phyloP scores from a whole-genome alignment of 1,140 invertebrate species.

The Potamilus streckersoni region DNA sequence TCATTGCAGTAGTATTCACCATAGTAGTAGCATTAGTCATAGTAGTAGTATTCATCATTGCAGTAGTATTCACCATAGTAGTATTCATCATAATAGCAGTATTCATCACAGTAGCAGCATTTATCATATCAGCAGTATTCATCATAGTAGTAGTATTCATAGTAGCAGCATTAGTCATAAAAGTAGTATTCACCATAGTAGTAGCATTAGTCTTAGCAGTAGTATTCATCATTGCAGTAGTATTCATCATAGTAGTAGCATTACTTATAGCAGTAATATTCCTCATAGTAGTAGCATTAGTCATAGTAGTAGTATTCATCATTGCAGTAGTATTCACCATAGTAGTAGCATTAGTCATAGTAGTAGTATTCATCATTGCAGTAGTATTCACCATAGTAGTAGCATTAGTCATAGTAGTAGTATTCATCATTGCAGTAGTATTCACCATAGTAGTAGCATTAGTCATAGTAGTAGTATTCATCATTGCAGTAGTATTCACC shows the following conservation, averaged over 20 bases:
- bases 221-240: not conserved
- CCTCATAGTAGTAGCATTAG: not conserved
- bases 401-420: not conserved
- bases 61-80: too few relatives aligned
- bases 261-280: constrained; percentile 5
- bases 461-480: constrained; percentile 11
- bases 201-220: constrained; percentile 3
- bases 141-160: constrained; percentile 10
- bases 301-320: constrained; percentile 5
- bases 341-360: not conserved
- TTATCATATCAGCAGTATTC: constrained; percentile 1
- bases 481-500: not conserved
- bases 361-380: constrained; percentile 1
- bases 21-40: too few relatives aligned
- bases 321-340: not conserved
- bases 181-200: constrained; percentile 1
- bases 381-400: constrained; percentile 10
- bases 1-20: not conserved
- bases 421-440: not conserved
- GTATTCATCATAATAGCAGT: too few relatives aligned
- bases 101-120: too few relatives aligned
- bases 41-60: too few relatives aligned
- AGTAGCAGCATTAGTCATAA: not conserved
- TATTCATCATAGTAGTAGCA: constrained; percentile 1
- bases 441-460: not conserved